Base-by-base conservation (phyloP, 1,140 invertebrate species). In the Archegozetes longisetosus region DNA sequence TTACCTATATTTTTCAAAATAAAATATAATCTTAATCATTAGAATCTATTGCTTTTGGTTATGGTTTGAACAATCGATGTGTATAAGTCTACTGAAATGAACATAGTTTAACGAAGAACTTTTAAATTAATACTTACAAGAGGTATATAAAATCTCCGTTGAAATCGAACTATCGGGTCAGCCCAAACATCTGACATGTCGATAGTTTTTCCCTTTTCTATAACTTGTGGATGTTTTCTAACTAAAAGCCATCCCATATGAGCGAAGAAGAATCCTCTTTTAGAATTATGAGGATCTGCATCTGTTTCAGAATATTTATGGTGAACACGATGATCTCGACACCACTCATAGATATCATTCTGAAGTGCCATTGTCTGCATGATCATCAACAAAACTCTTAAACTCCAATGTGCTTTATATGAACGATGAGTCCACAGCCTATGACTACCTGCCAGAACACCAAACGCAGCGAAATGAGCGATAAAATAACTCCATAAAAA, bases 231-330 rank as follows among this genome's bases (percentile, higher is more conserved):
- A 71, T 95, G 92, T 73, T 97, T 96, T 60, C 81, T 70, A 61
- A 84, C 84, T 27, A 96, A 71, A 46, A 97, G 74, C 93, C 93
- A 97, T 6, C 93, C 93, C 56, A 96, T 79, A 68, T 97, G 93
- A 0, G 92, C 79, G 72, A 96, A 97, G 77, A 98, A 97, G 74
- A 97, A 94, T 2, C 92, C 93, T 13, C 91, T 78, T 3, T 79
- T 88, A 2, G 89, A 87, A 71, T 96, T 95, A 68, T 97, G 90
- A 0, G 93, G 92, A 75, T 97, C 92, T 2, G 91, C 92, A 72
- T 95, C 81, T 0, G 93, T 97, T 72, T 97, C 93, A 3, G 85
- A 87, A 74, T 84, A 96, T 70, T 96, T 96, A 75, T 97, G 93
- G 70, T 98, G 93, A 62, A 94, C 86, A 63, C 93, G 79, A 73